Evolutionary conservation across 1,140 invertebrate species (phyloP).

Genomic region (Augochlora pura): DNA sequence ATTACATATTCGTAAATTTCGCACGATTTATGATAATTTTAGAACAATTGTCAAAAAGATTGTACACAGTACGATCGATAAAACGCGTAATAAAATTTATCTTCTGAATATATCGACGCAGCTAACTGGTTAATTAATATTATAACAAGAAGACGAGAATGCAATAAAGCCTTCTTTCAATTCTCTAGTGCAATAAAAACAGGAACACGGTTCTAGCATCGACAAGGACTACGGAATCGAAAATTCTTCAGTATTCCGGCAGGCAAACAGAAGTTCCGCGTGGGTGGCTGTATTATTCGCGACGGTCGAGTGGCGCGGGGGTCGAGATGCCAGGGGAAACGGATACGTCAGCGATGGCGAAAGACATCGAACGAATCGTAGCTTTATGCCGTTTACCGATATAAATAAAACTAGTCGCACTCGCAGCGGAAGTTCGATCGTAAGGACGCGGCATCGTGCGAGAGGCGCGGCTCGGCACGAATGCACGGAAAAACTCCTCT

Average conservation of each 20-base stretch:
- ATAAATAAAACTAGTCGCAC: slow-evolving; percentile 51
- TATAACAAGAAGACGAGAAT: neutral
- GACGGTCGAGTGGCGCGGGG: neutral
- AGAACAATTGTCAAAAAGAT: too few relatives aligned
- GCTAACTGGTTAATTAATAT: too few relatives aligned
- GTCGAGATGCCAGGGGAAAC: neutral
- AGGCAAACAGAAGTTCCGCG: slow-evolving; percentile 22
- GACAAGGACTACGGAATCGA: neutral
- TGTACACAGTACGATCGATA: too few relatives aligned
- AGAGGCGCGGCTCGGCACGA: neutral
- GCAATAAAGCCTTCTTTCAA: neutral
- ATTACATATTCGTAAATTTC: too few relatives aligned
- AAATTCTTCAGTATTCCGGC: neutral
- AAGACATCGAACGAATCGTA: slow-evolving; percentile 29
- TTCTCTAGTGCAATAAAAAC: too few relatives aligned
- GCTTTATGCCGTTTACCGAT: slow-evolving; percentile 21
- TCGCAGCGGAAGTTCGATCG: slow-evolving; percentile 31
- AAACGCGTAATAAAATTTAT: too few relatives aligned
- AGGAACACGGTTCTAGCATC: neutral
- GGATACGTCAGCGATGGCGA: slow-evolving; percentile 20
- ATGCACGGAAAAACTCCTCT: neutral
- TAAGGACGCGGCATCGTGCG: slow-evolving; percentile 8
- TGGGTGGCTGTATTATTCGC: slow-evolving; percentile 39
- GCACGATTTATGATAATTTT: too few relatives aligned
- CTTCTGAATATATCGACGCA: too few relatives aligned